phyloP scores from a whole-genome alignment of 2,888 invertebrate genomes.

The Torymus auratus region DNA sequence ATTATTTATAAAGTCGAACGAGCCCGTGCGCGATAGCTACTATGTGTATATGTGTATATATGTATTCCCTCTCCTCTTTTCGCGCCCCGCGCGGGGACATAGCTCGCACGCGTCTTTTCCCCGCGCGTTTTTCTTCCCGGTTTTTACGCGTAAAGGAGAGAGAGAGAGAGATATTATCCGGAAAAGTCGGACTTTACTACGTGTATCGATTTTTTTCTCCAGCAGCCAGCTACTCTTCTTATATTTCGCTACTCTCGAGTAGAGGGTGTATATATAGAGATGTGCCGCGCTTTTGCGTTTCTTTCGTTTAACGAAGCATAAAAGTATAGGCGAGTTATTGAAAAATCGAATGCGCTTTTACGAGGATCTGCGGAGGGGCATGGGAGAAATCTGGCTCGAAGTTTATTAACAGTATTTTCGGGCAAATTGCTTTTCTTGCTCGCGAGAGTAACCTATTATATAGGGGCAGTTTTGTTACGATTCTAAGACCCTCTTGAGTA shows the following conservation, averaged over 20 bases:
- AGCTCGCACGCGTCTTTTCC: no score
- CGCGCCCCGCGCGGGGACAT: no score
- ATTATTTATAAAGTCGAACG: constrained; percentile 73
- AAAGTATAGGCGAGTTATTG: constrained; percentile 45
- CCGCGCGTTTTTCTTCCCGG: not conserved
- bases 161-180: constrained; percentile 43
- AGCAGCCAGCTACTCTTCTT: not conserved
- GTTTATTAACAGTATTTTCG: constrained; percentile 26
- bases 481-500: no score
- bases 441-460: not conserved
- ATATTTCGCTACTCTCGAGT: not conserved
- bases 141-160: constrained; percentile 26
- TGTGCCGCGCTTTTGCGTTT: constrained; percentile 1
- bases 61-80: no score
- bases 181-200: constrained; percentile 53
- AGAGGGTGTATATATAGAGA: no score
- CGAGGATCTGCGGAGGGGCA: constrained; percentile 3
- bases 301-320: constrained; percentile 39
- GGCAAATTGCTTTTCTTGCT: constrained; percentile 11
- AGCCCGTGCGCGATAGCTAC: constrained; percentile 57
- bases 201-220: constrained; percentile 44
- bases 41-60: no score
- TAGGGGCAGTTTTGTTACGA: no score
- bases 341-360: constrained; percentile 44
- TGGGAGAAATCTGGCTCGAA: not conserved